Evolutionary conservation across 53 echinoderm and acorn worm species (phyloP).

Genomic region (Mesocentrotus franciscanus): DNA sequence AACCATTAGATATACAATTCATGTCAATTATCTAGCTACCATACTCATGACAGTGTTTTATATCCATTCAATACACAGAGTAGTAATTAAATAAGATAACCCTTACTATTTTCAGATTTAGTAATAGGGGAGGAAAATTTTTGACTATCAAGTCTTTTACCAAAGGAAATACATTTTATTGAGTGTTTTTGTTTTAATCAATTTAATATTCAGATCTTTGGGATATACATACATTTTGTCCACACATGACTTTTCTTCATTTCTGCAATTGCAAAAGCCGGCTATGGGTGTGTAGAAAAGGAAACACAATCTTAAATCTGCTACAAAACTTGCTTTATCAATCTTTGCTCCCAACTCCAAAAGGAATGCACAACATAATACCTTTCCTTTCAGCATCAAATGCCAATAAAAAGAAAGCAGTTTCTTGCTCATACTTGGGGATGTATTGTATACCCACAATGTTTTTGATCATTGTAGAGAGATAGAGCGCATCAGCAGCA

Average conservation of each 20-base stretch:
- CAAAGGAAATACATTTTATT: too few species aligned
- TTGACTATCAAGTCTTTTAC: too few species aligned
- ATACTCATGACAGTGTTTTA: too few species aligned
- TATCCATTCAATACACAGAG: too few species aligned
- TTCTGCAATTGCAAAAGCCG: background rate
- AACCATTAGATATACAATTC: too few species aligned
- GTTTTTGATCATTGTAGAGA: background rate
- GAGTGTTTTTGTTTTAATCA: too few species aligned
- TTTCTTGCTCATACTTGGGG: background rate
- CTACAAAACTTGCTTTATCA: background rate
- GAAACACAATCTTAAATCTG: background rate
- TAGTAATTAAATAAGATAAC: too few species aligned
- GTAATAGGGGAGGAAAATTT: too few species aligned
- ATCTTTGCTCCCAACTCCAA: background rate
- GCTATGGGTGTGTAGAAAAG: background rate
- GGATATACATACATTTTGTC: background rate
- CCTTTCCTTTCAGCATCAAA: background rate
- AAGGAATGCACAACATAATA: background rate
- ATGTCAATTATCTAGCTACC: too few species aligned
- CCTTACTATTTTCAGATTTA: too few species aligned
- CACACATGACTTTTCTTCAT: background rate
- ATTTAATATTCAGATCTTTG: too few species aligned
- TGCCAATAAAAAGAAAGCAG: background rate
- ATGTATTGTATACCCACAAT: background rate
- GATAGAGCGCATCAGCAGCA: background rate